phyloP scores from a whole-genome alignment of 2,797 vertebrate genomes.

The Austrolebias charrua region DNA sequence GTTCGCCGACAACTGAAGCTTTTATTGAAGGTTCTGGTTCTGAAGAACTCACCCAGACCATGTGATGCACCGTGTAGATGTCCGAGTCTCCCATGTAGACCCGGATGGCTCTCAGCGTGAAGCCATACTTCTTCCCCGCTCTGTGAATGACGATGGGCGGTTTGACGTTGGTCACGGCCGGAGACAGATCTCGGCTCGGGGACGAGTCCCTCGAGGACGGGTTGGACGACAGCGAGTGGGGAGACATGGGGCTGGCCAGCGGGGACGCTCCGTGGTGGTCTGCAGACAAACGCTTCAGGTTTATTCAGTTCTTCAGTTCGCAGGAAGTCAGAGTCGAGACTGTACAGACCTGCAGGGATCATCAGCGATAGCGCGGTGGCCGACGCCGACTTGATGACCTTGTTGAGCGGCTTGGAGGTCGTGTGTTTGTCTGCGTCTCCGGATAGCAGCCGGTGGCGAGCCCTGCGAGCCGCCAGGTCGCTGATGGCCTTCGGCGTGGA shows the following conservation, averaged over 20 bases:
- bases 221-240: constrained; percentile 95
- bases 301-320: too few species aligned
- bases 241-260: constrained; percentile 96
- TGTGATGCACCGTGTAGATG: constrained; percentile 95
- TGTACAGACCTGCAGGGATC: constrained; percentile 89
- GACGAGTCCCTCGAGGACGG: constrained; percentile 97
- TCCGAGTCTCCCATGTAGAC: constrained; percentile 97
- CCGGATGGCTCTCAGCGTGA: constrained; percentile 93
- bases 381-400: constrained; percentile 98
- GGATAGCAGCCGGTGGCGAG: constrained; percentile 93
- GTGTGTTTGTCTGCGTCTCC: constrained; percentile 89
- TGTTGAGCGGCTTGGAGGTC: constrained; percentile 86
- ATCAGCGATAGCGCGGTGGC: constrained; percentile 94
- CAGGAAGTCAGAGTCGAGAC: not conserved
- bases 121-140: constrained; percentile 96
- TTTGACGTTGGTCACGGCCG: constrained; percentile 82
- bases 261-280: constrained; percentile 93
- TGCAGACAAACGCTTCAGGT: constrained; percentile 41
- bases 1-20: too few species aligned
- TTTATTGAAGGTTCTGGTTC: not conserved
- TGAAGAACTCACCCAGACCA: constrained; percentile 92
- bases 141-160: constrained; percentile 92
- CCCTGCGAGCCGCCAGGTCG: constrained; percentile 92
- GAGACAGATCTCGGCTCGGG: constrained; percentile 92
- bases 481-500: constrained; percentile 91